Conservation (phyloP, 2,888 invertebrate genomes). For the Allygus modestus region DNA sequence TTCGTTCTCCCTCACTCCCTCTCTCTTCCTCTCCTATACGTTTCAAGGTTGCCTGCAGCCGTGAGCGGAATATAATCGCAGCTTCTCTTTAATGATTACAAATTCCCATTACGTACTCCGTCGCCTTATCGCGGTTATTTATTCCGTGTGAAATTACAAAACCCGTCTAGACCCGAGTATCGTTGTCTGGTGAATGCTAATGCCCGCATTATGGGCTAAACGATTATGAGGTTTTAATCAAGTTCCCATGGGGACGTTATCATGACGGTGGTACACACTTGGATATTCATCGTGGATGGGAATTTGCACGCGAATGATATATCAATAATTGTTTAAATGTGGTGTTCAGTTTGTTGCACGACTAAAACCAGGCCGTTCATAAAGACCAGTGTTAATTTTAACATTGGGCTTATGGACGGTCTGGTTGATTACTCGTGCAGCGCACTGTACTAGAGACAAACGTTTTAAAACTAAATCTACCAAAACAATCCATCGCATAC, state of each 20-base stretch:
- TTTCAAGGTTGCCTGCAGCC: conserved; percentile 46
- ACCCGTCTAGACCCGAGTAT: not conserved
- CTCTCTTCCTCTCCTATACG: conserved; percentile 8
- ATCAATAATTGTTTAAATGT: too few species aligned
- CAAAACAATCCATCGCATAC: too few species aligned
- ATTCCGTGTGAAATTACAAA: conserved; percentile 47
- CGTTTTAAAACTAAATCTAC: too few species aligned
- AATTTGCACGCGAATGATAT: too few species aligned
- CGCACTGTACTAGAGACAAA: too few species aligned
- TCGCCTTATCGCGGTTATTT: conserved; percentile 44
- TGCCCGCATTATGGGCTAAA: not conserved
- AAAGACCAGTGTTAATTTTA: too few species aligned
- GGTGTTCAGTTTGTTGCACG: too few species aligned
- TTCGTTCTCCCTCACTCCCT: not conserved
- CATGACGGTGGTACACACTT: too few species aligned
- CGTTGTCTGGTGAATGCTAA: not conserved
- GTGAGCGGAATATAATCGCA: conserved; percentile 46
- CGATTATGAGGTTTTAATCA: conserved; percentile 18
- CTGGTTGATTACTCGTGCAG: too few species aligned
- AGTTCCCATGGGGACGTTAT: not conserved
- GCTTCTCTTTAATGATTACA: conserved; percentile 55
- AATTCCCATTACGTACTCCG: conserved; percentile 51
- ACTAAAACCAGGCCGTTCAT: too few species aligned
- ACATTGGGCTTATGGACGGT: too few species aligned
- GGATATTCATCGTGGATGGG: too few species aligned